These are phyloP conservation scores for Siderastrea siderea DNA, from an alignment of 92 coral and sea anemone species.

Conservation along the genomic window DNA sequence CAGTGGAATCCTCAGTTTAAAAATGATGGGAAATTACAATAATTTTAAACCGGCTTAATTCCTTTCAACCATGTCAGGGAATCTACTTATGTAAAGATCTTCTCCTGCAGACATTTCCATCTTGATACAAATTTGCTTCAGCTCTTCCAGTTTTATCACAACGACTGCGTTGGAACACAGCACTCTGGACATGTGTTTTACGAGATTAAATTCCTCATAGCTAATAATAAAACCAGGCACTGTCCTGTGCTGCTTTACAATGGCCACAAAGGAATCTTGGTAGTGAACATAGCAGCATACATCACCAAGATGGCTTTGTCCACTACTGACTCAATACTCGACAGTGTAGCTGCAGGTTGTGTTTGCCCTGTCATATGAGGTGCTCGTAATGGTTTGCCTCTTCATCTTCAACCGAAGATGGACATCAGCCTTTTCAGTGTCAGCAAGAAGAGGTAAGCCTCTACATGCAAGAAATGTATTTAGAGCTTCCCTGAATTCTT, in stretches of 20 bases:
- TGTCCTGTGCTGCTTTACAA: conserved; percentile 1
- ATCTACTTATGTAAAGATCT: conserved; percentile 10
- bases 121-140: conserved; percentile 10
- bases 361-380: conserved; percentile 19
- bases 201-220: neutral
- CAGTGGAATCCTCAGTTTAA: too few species aligned
- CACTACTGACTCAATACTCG: conserved; percentile 5
- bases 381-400: conserved; percentile 23
- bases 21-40: too few species aligned
- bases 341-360: conserved; percentile 37
- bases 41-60: too few species aligned
- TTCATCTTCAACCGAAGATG: conserved; percentile 12
- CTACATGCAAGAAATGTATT: conserved; percentile 11
- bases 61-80: conserved; percentile 13
- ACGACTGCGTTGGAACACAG: neutral
- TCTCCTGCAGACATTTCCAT: conserved; percentile 1
- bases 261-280: conserved; percentile 3
- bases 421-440: conserved; percentile 2
- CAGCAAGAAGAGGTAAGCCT: conserved; percentile 9
- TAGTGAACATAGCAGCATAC: conserved; percentile 24
- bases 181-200: conserved; percentile 12
- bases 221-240: neutral
- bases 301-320: conserved; percentile 19
- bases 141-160: neutral
- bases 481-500: conserved; percentile 25